Base-by-base conservation (phyloP, 2,888 invertebrate genomes). In the Euphydryas editha region DNA sequence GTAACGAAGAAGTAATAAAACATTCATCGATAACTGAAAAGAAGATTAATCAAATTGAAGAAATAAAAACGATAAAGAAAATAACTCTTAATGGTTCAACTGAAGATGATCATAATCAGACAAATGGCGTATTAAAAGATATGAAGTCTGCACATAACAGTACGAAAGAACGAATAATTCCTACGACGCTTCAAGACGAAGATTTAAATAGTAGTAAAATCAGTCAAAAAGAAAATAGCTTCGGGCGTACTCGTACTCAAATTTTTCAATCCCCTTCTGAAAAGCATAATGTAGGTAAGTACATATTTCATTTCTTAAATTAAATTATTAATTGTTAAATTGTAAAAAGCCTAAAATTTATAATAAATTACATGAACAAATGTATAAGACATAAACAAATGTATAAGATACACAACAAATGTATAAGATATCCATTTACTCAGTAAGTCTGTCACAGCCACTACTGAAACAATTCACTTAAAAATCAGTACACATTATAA, bases 31-130 rank as follows among this genome's bases (percentile, higher is more conserved):
- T 93, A 68, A 90, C 87, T 17, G 92, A 93, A 60, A 57, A 70
- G 21, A 65, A 68, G 49, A 68, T 70, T 20, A 91, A 80, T 72
- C 86, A 93, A 81, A 79, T 86, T 10, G 90, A 93, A 80, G 92
- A 93, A 84, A 84, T 92, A 39, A 92, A 88, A 69, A 93, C 92
- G n/a, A 87, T 88, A 70, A 92, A 90, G 77, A 93, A 88, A 78
- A 81, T 92, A 64, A 75, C 89, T 37, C 74, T 92, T 4, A 93
- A 92, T 73, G 92, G 90, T 44, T 82, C 85, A 36, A 80, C 79
- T 49, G 81, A 79, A 24, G 74, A 63, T n/a, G 73, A 79, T 56
- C 68, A 67, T 63, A 65, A 59, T 15, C 55, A 63, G n/a, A 61
- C 30, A 62, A 62, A 60, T 39, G 59, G 59, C n/a, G 36, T 55